A percentile compares a stretch with the other conserved stretches of the same genome.
Conservation (phyloP, 2,888 invertebrate species). For the Scelioninae gen. 1 region DNA sequence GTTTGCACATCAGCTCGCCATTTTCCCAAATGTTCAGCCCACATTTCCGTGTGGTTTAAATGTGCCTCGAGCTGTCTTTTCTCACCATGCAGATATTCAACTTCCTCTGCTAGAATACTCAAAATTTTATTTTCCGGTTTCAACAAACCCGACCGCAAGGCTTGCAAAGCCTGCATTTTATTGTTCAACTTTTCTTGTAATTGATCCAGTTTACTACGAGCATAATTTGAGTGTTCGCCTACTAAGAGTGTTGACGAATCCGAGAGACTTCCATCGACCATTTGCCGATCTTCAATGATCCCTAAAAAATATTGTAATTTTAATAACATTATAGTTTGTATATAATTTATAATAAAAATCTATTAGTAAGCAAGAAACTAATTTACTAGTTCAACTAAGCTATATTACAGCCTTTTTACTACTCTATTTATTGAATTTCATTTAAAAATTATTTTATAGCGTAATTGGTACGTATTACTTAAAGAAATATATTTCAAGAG, state of each 20-base stretch:
- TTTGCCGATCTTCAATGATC: conserved; percentile 78
- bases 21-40: conserved; percentile 94
- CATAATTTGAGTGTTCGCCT: conserved; percentile 93
- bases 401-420: too few species aligned
- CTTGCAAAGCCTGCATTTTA: conserved; percentile 92
- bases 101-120: conserved; percentile 91
- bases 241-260: conserved; percentile 86
- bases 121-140: conserved; percentile 93
- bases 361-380: too few species aligned
- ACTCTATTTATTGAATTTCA: too few species aligned
- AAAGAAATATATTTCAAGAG: too few species aligned
- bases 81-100: conserved; percentile 92
- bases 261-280: conserved; percentile 77
- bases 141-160: conserved; percentile 89
- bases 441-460: too few species aligned
- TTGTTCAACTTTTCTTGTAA: conserved; percentile 93
- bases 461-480: too few species aligned
- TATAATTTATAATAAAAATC: too few species aligned
- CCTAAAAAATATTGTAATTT: conserved; percentile 67
- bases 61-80: conserved; percentile 93
- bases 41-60: conserved; percentile 92
- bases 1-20: conserved; percentile 95
- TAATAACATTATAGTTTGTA: not conserved
- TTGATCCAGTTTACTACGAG: conserved; percentile 92
- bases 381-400: too few species aligned